These are phyloP conservation scores for Carabus problematicus DNA, from an alignment of 2,888 invertebrate genomes.

Conservation along the genomic window DNA sequence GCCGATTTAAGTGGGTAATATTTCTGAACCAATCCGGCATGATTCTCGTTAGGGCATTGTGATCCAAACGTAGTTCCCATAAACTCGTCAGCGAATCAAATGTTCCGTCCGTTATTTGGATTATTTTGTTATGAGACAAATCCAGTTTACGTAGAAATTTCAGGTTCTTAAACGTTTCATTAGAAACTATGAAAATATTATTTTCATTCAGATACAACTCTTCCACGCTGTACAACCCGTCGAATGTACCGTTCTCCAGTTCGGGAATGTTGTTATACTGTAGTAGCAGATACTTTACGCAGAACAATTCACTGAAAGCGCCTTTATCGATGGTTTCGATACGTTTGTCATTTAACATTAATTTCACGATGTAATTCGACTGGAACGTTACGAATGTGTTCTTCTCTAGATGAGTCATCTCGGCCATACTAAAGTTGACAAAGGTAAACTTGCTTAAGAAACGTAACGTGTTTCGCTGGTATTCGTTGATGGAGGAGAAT, in stretches of 20 bases:
- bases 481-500: constrained; percentile 49
- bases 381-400: constrained; percentile 51
- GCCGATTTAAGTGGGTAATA: constrained; percentile 40
- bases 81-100: constrained; percentile 19
- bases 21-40: constrained; percentile 43
- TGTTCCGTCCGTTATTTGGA: background rate
- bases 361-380: constrained; percentile 48
- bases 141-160: constrained; percentile 18
- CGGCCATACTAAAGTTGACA: constrained; percentile 46
- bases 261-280: constrained; percentile 49
- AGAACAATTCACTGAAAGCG: constrained; percentile 50
- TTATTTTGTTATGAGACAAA: constrained; percentile 30
- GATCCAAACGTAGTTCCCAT: constrained; percentile 46
- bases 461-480: constrained; percentile 49
- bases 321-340: constrained; percentile 49
- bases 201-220: constrained; percentile 48
- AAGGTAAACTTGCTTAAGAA: constrained; percentile 51
- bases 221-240: constrained; percentile 43
- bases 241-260: constrained; percentile 46
- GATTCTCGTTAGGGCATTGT: constrained; percentile 46
- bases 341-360: constrained; percentile 49
- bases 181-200: constrained; percentile 38
- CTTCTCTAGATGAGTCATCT: constrained; percentile 16
- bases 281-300: constrained; percentile 50
- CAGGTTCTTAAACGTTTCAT: constrained; percentile 9